Evolutionary conservation across 2,797 vertebrate genomes (phyloP).

Genomic region (Acanthis flammea): DNA sequence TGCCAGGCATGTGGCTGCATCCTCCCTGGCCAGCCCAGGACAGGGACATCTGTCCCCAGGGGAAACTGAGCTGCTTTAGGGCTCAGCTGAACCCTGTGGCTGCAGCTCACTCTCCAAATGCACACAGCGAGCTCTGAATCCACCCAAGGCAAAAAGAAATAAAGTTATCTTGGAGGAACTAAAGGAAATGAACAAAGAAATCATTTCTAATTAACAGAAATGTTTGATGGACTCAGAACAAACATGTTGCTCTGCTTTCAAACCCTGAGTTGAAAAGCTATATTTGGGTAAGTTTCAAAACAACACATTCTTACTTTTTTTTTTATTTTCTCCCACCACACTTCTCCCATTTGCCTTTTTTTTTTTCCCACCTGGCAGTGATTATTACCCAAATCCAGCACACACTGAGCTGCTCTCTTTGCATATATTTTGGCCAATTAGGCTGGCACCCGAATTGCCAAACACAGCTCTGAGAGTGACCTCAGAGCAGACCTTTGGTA

Average conservation of each 20-base stretch:
- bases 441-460: background rate
- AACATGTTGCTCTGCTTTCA: slow-evolving; percentile 36
- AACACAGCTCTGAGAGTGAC: background rate
- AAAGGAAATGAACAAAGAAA: slow-evolving; percentile 32
- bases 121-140: background rate
- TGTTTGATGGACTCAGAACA: slow-evolving; percentile 46
- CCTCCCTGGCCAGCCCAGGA: background rate
- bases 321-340: background rate
- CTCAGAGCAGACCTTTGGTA: background rate
- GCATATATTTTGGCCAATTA: background rate
- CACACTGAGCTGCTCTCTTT: background rate
- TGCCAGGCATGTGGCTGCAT: background rate
- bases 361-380: background rate
- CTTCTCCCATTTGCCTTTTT: background rate
- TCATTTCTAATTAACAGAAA: slow-evolving; percentile 37
- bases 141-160: background rate
- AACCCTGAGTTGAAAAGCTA: slow-evolving; percentile 8
- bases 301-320: background rate
- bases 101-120: background rate
- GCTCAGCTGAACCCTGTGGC: background rate
- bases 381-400: background rate
- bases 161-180: background rate
- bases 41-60: background rate
- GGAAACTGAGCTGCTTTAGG: background rate
- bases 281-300: slow-evolving; percentile 46